Base-by-base conservation (phyloP, 1,140 invertebrate species). In the Ptiloglossa arizonensis region DNA sequence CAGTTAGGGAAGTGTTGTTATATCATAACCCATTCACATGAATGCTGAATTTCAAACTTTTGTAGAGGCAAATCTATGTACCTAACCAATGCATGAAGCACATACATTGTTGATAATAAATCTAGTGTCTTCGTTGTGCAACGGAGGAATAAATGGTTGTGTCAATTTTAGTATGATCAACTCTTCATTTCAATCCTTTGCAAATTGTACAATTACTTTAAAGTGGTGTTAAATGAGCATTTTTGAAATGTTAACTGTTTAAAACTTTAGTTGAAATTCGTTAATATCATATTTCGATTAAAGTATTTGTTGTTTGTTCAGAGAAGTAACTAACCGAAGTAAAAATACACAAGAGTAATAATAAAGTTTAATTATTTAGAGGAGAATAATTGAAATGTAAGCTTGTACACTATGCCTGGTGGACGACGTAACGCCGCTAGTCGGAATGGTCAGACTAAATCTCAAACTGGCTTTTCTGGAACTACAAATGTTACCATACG, bases 341-440 rank as follows among this genome's bases (percentile, higher is more conserved):
- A 50, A 15, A 13, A 19, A n/a, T n/a, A 24, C 3, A 27, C 50
- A 38, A 63, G 5, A n/a, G 19, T 3, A 22, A 32, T 35, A 56
- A 56, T 13, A 32, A 22, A 71, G 35, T 9, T 1, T 22, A 22
- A 29, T 56, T 35, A 52, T 17, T 54, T 54, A 24, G 0, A 24
- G 4, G 15, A 29, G 38, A 50, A 8, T 17, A 74, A 52, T 9
- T 29, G 71, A 72, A 54, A 71, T 69, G 24, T 73, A 32, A 78
- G 57, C 5, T 71, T 9, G 19, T 52, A 22, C 59, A 60, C 46
- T 75, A 92, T 92, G 91, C 90, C 90, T 72, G 86, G 88, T 54
- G 91, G 90, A 82, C 87, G 87, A 77, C 86, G 88, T 71, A 91
- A 91, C 83, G 83, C 88, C 72, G 87, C 87, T 57, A 86, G 84